phyloP scores from a whole-genome alignment of 2,113 vertebrate species.

The Leiothrix lutea region DNA sequence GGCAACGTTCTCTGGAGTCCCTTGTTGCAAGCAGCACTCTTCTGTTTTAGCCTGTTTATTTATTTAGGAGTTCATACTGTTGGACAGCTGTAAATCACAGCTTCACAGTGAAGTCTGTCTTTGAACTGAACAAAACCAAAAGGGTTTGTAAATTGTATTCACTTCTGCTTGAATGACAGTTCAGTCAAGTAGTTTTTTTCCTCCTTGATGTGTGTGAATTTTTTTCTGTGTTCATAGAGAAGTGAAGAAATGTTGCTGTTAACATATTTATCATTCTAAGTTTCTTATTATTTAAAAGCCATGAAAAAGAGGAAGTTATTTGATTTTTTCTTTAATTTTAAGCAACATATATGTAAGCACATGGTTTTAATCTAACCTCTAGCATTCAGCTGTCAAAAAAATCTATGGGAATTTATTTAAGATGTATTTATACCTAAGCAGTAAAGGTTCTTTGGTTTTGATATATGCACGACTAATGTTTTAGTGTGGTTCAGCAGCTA shows the following conservation, averaged over 20 bases:
- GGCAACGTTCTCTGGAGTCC: neutral
- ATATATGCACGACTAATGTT: neutral
- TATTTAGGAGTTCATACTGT: neutral
- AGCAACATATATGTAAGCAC: neutral
- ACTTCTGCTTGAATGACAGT: neutral
- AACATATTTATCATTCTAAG: neutral
- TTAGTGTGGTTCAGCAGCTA: neutral
- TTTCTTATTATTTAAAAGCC: neutral
- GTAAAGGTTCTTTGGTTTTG: neutral
- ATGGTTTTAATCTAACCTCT: neutral
- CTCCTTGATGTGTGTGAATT: neutral
- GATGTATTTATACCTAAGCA: neutral
- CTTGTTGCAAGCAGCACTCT: neutral
- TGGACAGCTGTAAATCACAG: conserved; percentile 21
- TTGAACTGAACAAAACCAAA: conserved; percentile 18
- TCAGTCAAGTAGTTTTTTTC: neutral
- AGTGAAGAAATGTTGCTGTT: neutral
- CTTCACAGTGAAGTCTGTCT: conserved; percentile 1
- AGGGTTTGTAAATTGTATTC: neutral
- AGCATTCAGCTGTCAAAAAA: neutral
- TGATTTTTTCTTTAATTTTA: neutral
- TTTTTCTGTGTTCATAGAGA: neutral
- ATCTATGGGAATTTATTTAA: neutral
- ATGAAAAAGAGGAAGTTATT: neutral
- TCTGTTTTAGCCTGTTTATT: neutral